Evolutionary conservation across 2,113 vertebrate species (phyloP).

Genomic region (Falcunculus frontatus): DNA sequence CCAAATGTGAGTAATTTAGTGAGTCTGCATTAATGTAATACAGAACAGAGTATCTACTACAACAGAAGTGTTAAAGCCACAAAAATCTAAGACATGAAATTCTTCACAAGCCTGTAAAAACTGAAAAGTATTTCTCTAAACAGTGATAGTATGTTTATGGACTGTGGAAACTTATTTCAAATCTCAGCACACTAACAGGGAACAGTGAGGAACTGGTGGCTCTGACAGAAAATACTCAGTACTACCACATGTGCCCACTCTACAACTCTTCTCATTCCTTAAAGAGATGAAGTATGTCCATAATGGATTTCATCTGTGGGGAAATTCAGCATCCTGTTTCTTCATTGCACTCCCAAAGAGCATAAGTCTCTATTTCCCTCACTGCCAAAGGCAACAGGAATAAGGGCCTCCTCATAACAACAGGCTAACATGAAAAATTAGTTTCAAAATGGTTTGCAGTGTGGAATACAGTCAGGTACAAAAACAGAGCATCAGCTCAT

Average conservation of each 20-base stretch:
- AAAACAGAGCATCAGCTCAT: background rate
- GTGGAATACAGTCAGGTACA: background rate
- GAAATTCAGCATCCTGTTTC: background rate
- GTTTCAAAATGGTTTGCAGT: background rate
- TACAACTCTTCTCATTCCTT: background rate
- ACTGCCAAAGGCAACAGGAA: background rate
- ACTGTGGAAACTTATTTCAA: slow-evolving; percentile 34
- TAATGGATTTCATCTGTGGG: background rate
- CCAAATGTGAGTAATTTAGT: background rate
- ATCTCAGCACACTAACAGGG: background rate
- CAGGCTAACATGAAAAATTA: background rate
- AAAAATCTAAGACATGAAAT: background rate
- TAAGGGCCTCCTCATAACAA: background rate
- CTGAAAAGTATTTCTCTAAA: slow-evolving; percentile 4
- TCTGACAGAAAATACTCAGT: background rate
- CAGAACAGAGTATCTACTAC: background rate
- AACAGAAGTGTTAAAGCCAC: background rate
- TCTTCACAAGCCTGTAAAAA: background rate
- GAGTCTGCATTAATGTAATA: background rate
- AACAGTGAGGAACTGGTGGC: background rate
- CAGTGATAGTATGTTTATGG: background rate
- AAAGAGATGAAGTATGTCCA: background rate
- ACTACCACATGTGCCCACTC: background rate
- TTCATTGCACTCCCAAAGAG: background rate
- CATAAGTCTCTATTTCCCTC: background rate